Base-by-base conservation (phyloP, 2,888 invertebrate species). In the Phalera bucephala region DNA sequence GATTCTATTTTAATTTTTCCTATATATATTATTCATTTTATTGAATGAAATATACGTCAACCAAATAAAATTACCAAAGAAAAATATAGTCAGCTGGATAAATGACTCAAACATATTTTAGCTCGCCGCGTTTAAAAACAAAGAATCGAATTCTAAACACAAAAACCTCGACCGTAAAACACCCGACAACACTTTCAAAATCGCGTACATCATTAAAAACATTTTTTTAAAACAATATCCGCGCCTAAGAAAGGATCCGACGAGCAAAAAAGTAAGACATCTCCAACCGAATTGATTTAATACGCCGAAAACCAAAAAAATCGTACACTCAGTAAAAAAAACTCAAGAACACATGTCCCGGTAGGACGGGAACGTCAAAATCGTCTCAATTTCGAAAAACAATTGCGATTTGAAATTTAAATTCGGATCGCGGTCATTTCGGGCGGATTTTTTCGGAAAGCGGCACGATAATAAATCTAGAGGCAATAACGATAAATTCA, bases 401-500 rank as follows among this genome's bases (percentile, higher is more conserved):
- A 84, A 83, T 82, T 72, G 80, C 60, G 57, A 88, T 87, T 86
- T 87, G 80, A 87, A 88, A 77, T 88, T 87, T 74, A 87, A 88
- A 87, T 87, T 74, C 62, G 63, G 70, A 64, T 67, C 70, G 74
- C 79, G 80, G 76, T 80, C 80, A 84, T 87, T 85, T 83, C 82
- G 69, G 73, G 68, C 61, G 65, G 45, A 74, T 84, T 87, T 87
- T 87, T 88, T 84, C 76, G 74, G 54, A 79, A 82, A 77, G 77
- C 69, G 74, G 75, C 67, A 58, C 60, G 57, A 62, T 73, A 84
- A 89, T 89, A 89, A 89, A 89, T 89, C 89, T 83, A 64, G 46
- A 52, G 52, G 83, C 87, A 88, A 89, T 89, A 89, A 89, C 88
- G 64, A 89, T 89, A 89, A 89, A 89, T 89, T 89, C 88, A 88